Evolutionary conservation across 2,888 invertebrate genomes (phyloP), one percentile per base, ranked within the genome.

Genomic region (Rhagium mordax): DNA sequence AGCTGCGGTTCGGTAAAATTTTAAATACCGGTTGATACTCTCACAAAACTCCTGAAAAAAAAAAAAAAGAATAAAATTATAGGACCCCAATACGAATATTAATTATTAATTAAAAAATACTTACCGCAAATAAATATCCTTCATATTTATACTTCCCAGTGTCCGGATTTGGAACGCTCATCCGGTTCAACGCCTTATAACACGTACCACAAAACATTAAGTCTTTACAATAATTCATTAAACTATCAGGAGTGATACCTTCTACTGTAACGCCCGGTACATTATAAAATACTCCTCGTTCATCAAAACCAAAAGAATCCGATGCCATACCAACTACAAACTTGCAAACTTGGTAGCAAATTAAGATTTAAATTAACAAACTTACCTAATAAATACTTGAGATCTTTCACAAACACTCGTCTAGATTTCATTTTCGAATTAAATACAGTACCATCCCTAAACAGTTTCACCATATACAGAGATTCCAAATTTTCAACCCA

Each of bases 41-140:
- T 91, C 90, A 77, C 93, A 91, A 55, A 93, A 88, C 4, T 92
- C 91, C 93, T 93, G 67, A 69, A 81, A 79, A 62, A 70, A 74
- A 53, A 69, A 47, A 20, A n/a, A 57, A 55, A 41, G 21, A 8
- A 57, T 59, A 41, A 15, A 18, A 27, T 21, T 41, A n/a, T n/a
- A n/a, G n/a, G n/a, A n/a, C n/a, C n/a, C n/a, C n/a, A n/a, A n/a
- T n/a, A n/a, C n/a, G n/a, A 51, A 18, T 24, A 64, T 55, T 65
- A 33, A 49, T 53, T 70, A 64, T 41, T 47, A 66, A 53, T 24
- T 24, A 24, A 24, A 24, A 4, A 4, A 24, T 24, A 24, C 80
- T 81, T 79, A 87, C 87, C 55, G 81, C 81, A 79, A 85, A 87
- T 68, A 88, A 85, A 77, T 84, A 87, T 69, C 87, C 87, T 5